Conservation (phyloP, 1,140 invertebrate genomes). For the Drosophila ficusphila region DNA sequence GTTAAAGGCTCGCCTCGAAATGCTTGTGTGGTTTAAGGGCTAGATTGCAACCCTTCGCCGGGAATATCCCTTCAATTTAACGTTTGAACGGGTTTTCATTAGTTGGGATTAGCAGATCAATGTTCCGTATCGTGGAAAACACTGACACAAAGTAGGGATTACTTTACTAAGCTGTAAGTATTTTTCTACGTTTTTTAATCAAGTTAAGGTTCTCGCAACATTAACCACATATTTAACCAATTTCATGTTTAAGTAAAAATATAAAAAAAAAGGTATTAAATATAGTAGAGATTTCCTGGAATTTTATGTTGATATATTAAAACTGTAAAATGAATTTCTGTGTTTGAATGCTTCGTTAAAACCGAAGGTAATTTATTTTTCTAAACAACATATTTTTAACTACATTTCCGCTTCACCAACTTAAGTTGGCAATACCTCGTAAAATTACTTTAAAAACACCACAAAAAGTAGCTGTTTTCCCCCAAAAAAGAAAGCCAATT, state of each 20-base stretch:
- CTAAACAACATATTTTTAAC: too few relatives aligned
- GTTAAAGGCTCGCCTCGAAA: constrained; percentile 37
- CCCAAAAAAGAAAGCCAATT: background rate
- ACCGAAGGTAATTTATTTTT: too few relatives aligned
- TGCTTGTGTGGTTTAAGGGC: constrained; percentile 32
- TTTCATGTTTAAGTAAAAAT: too few relatives aligned
- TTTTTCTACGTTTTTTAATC: too few relatives aligned
- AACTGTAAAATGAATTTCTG: too few relatives aligned
- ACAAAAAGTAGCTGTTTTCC: background rate
- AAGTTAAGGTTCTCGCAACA: too few relatives aligned
- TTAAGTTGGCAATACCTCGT: background rate
- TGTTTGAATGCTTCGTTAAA: too few relatives aligned
- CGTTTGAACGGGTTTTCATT: constrained; percentile 61
- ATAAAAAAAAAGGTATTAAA: too few relatives aligned
- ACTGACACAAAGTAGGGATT: constrained; percentile 4
- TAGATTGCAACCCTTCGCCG: constrained; percentile 1
- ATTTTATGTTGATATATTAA: too few relatives aligned
- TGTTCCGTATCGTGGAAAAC: constrained; percentile 32
- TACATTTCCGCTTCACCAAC: background rate
- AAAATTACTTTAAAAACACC: constrained; percentile 3
- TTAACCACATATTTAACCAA: too few relatives aligned
- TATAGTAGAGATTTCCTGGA: too few relatives aligned
- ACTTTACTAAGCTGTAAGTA: background rate
- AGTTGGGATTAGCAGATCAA: constrained; percentile 51
- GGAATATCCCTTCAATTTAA: constrained; percentile 55